A percentile compares a stretch with the other conserved stretches of the same genome.
Conservation (phyloP, 1,140 invertebrate genomes). For the Heliconius nattereri region DNA sequence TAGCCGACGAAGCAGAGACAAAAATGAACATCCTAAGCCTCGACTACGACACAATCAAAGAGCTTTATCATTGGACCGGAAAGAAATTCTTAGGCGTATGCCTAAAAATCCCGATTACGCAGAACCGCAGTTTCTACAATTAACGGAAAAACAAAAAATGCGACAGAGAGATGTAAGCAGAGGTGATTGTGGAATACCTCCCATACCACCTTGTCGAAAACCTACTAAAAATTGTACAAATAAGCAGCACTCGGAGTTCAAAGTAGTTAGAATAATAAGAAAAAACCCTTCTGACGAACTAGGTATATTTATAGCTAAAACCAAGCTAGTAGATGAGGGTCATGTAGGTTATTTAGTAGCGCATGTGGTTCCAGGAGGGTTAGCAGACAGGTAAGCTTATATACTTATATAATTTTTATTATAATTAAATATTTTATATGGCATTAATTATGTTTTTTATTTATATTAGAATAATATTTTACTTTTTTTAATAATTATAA, state of each 20-base stretch:
- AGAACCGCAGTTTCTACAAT: conserved; percentile 71
- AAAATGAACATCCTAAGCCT: conserved; percentile 60
- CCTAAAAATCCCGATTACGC: conserved; percentile 69
- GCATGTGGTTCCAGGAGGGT: conserved; percentile 89
- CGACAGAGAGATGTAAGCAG: conserved; percentile 69
- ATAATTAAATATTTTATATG: background rate
- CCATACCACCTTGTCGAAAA: conserved; percentile 77
- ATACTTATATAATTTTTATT: background rate
- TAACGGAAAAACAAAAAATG: conserved; percentile 77
- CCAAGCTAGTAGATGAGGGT: conserved; percentile 84
- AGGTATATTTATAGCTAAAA: conserved; percentile 92
- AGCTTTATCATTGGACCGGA: conserved; percentile 79
- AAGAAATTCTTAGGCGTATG: conserved; percentile 79
- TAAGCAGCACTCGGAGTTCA: conserved; percentile 77
- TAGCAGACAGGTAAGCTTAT: conserved; percentile 87
- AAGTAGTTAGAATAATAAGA: conserved; percentile 86
- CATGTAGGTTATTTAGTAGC: conserved; percentile 90
- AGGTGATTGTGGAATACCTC: conserved; percentile 71
- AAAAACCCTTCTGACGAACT: conserved; percentile 86
- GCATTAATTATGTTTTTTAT: conserved; percentile 2
- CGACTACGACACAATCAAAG: conserved; percentile 73
- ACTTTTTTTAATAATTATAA: conserved; percentile 7
- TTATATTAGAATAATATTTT: no score
- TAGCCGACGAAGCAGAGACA: conserved; percentile 68
- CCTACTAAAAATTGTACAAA: conserved; percentile 71